These are phyloP conservation scores for Channa maculata DNA, from an alignment of 2,113 vertebrate genomes.

Conservation along the genomic window DNA sequence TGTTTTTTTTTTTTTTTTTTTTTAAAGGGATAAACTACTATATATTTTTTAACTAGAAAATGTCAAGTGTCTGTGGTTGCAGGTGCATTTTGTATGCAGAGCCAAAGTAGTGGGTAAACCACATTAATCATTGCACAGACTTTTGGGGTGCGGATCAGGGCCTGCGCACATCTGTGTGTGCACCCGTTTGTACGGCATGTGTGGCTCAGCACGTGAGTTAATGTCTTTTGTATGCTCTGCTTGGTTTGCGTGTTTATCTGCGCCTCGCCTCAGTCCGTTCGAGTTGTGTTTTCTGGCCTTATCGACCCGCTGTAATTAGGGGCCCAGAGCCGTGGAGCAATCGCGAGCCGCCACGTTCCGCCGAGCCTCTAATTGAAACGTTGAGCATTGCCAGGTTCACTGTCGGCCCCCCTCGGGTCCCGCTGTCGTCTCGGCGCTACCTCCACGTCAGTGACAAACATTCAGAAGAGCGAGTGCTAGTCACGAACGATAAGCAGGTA, in stretches of 20 bases:
- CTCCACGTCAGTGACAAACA: conserved; percentile 62
- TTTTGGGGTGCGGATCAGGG: conserved; percentile 11
- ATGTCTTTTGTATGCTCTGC: conserved; percentile 29
- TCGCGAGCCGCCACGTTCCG: conserved; percentile 61
- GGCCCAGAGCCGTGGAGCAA: conserved; percentile 51
- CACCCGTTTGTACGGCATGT: background rate
- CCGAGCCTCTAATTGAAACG: conserved; percentile 76
- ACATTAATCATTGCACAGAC: conserved; percentile 27
- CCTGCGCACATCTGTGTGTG: conserved; percentile 13
- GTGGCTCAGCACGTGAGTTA: background rate
- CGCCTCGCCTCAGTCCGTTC: conserved; percentile 34
- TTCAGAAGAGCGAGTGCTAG: conserved; percentile 54
- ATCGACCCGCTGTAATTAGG: conserved; percentile 72
- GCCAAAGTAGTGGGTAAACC: background rate
- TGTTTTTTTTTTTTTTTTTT: background rate
- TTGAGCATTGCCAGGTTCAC: conserved; percentile 54
- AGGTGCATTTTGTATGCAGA: background rate
- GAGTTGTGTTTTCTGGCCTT: conserved; percentile 61
- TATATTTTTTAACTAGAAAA: background rate
- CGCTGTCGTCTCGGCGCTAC: conserved; percentile 47
- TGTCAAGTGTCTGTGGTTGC: background rate
- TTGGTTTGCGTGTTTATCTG: conserved; percentile 46
- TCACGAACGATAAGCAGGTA: conserved; percentile 73
- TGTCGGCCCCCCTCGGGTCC: conserved; percentile 27
- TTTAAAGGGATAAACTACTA: background rate